A percentile compares a stretch with the other conserved stretches of the same genome.
phyloP scores from a whole-genome alignment of 2,888 invertebrate species.

The Dynastes grantii region DNA sequence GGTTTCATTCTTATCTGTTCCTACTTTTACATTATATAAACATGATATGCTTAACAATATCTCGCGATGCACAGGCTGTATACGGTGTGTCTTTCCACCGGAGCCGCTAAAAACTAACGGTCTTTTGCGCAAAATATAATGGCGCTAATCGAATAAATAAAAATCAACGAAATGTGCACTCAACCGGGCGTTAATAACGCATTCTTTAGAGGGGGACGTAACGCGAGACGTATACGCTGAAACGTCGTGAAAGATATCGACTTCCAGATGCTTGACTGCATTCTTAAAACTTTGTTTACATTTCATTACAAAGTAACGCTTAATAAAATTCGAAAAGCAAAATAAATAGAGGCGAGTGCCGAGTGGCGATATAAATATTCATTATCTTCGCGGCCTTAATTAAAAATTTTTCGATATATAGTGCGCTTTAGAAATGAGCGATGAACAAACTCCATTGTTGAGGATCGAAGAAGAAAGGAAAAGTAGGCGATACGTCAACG shows the following conservation, averaged over 20 bases:
- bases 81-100: neutral
- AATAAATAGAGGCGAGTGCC: constrained; percentile 10
- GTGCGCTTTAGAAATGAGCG: constrained; percentile 49
- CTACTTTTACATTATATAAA: neutral
- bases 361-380: constrained; percentile 5
- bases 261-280: constrained; percentile 49
- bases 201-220: constrained; percentile 51
- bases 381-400: constrained; percentile 11
- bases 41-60: too few relatives aligned
- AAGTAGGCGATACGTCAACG: constrained; percentile 27
- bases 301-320: constrained; percentile 41
- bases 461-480: constrained; percentile 46
- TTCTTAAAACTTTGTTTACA: constrained; percentile 51
- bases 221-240: constrained; percentile 47
- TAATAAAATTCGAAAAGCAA: constrained; percentile 26
- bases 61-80: too few relatives aligned
- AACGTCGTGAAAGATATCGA: constrained; percentile 49
- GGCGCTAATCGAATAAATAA: neutral
- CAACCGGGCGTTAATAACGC: constrained; percentile 46
- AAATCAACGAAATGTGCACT: constrained; percentile 35
- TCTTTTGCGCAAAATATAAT: constrained; percentile 28
- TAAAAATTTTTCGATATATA: neutral
- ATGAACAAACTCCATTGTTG: constrained; percentile 50
- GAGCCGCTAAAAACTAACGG: neutral
- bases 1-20: too few relatives aligned